phyloP scores from a whole-genome alignment of 2,113 vertebrate genomes.

The Struthio camelus region DNA sequence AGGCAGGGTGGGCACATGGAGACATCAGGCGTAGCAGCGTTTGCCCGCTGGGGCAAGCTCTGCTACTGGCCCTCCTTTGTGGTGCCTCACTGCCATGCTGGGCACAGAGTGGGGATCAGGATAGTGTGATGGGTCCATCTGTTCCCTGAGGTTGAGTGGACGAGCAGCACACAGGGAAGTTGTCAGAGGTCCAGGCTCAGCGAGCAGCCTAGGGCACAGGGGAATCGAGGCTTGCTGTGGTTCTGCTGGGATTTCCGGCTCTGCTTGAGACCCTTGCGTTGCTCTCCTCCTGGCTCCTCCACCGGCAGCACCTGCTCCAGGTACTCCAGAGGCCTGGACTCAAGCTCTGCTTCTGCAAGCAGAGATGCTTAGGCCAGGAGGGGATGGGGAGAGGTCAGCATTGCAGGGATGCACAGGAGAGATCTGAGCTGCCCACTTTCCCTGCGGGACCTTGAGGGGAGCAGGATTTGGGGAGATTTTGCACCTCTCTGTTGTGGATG shows the following conservation, averaged over 20 bases:
- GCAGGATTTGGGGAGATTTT: neutral
- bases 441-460: neutral
- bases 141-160: neutral
- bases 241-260: neutral
- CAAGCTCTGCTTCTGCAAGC: neutral
- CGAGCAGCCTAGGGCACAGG: neutral
- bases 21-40: neutral
- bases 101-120: neutral
- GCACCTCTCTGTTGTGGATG: accelerated
- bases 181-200: neutral
- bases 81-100: neutral
- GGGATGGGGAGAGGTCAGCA: neutral
- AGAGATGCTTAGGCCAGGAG: neutral
- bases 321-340: neutral
- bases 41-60: neutral
- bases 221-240: neutral
- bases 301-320: neutral
- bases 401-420: neutral
- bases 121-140: neutral
- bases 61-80: neutral
- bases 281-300: neutral
- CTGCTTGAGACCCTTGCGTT: neutral
- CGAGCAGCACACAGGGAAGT: accelerated
- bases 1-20: neutral
- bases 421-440: neutral